phyloP scores from a whole-genome alignment of 2,797 vertebrate genomes.

The Anguilla pacifica region DNA sequence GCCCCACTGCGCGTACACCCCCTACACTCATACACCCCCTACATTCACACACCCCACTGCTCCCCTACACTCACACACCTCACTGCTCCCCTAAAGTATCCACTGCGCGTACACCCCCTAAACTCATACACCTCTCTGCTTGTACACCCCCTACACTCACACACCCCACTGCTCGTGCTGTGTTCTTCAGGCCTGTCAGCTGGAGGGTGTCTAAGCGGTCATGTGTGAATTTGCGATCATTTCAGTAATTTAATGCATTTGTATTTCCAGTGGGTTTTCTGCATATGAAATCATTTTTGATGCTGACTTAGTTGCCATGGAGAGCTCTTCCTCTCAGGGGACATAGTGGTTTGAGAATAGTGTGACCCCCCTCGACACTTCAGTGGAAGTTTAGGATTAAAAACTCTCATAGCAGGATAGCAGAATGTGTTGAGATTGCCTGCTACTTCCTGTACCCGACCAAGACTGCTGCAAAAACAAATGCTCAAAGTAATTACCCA shows the following conservation, averaged over 20 bases:
- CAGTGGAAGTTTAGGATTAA: neutral
- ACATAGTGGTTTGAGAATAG: neutral
- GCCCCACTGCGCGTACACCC: too few relatives aligned
- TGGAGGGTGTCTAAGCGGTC: too few relatives aligned
- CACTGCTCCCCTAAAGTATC: too few relatives aligned
- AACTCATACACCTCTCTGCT: too few relatives aligned
- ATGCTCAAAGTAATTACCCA: conserved; percentile 12
- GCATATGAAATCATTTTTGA: neutral
- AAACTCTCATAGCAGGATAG: neutral
- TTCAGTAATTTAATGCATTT: neutral
- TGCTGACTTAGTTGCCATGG: neutral
- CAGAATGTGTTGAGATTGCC: neutral
- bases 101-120: too few relatives aligned
- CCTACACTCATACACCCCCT: too few relatives aligned
- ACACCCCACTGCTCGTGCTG: neutral
- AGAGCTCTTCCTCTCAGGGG: neutral
- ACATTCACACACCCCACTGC: too few relatives aligned
- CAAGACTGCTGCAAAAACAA: neutral
- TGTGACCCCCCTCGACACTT: neutral
- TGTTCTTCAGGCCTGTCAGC: neutral
- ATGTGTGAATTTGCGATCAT: neutral
- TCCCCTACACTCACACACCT: too few relatives aligned
- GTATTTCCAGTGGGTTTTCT: neutral
- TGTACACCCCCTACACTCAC: too few relatives aligned
- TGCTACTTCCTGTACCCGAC: neutral